phyloP scores from a whole-genome alignment of 2,113 vertebrate species.

The Mobula hypostoma region DNA sequence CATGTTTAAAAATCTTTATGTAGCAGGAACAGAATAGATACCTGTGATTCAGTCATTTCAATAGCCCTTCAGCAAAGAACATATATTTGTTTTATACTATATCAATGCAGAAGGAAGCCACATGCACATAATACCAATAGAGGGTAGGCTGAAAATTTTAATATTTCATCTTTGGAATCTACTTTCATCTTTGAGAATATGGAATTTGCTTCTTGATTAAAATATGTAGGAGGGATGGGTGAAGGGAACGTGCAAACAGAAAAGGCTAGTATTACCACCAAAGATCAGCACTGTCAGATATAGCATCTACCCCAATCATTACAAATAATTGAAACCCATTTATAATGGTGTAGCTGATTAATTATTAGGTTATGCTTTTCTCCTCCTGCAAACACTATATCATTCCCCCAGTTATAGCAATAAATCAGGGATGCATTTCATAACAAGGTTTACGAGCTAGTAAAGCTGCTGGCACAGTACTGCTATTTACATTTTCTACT shows the following conservation, averaged over 20 bases:
- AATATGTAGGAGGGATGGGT: neutral
- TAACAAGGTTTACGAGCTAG: neutral
- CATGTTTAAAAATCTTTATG: neutral
- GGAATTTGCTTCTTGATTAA: neutral
- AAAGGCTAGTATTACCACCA: neutral
- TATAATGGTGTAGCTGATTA: neutral
- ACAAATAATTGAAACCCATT: neutral
- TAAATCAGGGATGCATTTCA: neutral
- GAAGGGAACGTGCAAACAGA: neutral
- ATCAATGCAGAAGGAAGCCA: neutral
- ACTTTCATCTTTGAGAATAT: neutral
- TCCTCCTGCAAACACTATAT: neutral
- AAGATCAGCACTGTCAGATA: neutral
- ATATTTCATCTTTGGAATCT: slow-evolving; percentile 18
- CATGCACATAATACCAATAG: neutral
- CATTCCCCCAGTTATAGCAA: neutral
- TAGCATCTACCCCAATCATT: neutral
- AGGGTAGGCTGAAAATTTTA: neutral
- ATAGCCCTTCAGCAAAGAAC: neutral
- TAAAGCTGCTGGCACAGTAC: neutral
- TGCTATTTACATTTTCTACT: neutral
- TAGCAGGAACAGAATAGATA: neutral
- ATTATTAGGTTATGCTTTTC: neutral
- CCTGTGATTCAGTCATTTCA: neutral
- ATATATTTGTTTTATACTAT: neutral